Percentiles rank a stretch among this genome's conserved stretches.
phyloP scores from a whole-genome alignment of 2,888 invertebrate species.

The Tetanocera ferruginea region DNA sequence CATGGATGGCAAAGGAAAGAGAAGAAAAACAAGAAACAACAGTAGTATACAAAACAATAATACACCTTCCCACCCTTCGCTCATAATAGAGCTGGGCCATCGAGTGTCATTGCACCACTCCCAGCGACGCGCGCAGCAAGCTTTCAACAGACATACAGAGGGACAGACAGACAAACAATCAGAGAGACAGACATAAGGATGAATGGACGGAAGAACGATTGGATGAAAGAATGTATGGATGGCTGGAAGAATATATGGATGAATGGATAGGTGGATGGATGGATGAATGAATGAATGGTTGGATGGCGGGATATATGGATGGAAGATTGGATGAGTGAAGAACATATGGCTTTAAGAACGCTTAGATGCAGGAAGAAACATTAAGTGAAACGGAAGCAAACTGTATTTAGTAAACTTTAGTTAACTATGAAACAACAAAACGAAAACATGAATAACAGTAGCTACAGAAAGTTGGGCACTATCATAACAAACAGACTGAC shows the following conservation, averaged over 20 bases:
- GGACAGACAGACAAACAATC: conserved; percentile 5
- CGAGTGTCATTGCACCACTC: conserved; percentile 37
- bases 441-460: no score
- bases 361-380: no score
- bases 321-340: no score
- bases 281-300: not conserved
- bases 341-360: no score
- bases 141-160: conserved; percentile 3
- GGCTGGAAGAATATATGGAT: no score
- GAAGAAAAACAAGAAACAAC: not conserved
- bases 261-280: no score
- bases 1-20: not conserved
- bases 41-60: conserved; percentile 6
- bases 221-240: no score
- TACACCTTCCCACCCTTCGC: not conserved
- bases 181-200: not conserved
- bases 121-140: conserved; percentile 33
- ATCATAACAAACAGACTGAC: no score
- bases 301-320: not conserved
- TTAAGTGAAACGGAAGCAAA: no score
- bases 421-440: no score
- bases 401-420: no score
- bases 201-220: not conserved
- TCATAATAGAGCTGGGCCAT: not conserved
- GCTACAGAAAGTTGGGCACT: no score